Base-by-base conservation (phyloP, 2,797 vertebrate species). In the Arrhamphus sclerolepis region DNA sequence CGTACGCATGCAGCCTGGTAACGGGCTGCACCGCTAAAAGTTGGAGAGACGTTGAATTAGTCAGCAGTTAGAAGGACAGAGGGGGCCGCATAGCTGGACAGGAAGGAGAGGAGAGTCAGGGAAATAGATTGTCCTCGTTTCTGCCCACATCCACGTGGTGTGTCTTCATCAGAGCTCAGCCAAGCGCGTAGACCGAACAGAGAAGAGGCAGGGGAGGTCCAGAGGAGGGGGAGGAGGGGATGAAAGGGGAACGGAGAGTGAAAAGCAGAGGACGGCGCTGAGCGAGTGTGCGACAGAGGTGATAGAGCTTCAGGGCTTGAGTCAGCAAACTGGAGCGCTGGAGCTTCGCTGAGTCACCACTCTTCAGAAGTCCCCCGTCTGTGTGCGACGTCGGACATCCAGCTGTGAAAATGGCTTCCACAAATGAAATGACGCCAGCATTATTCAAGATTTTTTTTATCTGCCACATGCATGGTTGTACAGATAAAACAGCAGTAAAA, bases 141-240 rank as follows among this genome's bases (percentile, higher is more conserved):
- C 77, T 82, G 79, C 78, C 80, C 82, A 77, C 74, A 66, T 86
- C 28, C 74, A 62, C 56, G 66, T 81, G 82, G 84, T 89, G 84
- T 69, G 81, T 90, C 87, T 89, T 89, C 87, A 86, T 89, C 89
- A 91, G 86, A 84, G 82, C 63, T 83, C 87, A 86, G 82, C 66
- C 72, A 65, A 85, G 87, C 86, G 73, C 39, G 28, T 60, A 64
- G 77, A 69, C 82, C 73, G 68, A 85, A 78, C 77, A 70, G 81
- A 78, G 74, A 2, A 6, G 71, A 80, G 81, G 72, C 38, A 50
- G 80, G 70, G 70, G 75, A 71, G 66, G 70, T 52, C 60, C 18
- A 47, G 61, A 47, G 56, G 64, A 56, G 65, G 68, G 64, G 71
- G 52, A 65, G 71, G 56, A 65, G 54, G 34, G 72, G 70, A 73